phyloP scores from a whole-genome alignment of 1,140 invertebrate genomes.

The Microplitis demolitor region DNA sequence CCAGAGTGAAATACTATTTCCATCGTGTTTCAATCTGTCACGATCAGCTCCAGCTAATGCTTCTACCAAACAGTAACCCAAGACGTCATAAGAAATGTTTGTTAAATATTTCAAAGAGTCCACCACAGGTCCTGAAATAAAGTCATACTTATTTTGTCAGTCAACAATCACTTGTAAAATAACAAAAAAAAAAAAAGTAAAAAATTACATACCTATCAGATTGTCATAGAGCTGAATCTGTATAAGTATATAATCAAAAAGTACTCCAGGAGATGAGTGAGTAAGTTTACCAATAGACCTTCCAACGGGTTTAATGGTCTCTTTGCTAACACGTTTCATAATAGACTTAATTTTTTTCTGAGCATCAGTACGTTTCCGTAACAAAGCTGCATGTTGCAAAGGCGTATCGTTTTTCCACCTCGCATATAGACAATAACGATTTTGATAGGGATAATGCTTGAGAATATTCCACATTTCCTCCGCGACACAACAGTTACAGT shows the following conservation, averaged over 20 bases:
- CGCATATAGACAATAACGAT: slow-evolving; percentile 88
- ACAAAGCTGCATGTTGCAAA: slow-evolving; percentile 78
- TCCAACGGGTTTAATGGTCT: slow-evolving; percentile 97
- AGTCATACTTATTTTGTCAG: slow-evolving; percentile 1
- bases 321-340: slow-evolving; percentile 97
- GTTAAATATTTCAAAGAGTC: slow-evolving; percentile 98
- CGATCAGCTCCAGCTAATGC: slow-evolving; percentile 78
- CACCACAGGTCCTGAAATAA: slow-evolving; percentile 79
- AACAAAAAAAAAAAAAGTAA: slow-evolving; percentile 4
- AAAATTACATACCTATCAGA: slow-evolving; percentile 70
- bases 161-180: slow-evolving; percentile 1
- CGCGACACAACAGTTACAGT: slow-evolving; percentile 93
- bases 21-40: slow-evolving; percentile 83
- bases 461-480: slow-evolving; percentile 95
- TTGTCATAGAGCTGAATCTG: slow-evolving; percentile 99
- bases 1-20: slow-evolving; percentile 94
- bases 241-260: slow-evolving; percentile 92
- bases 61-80: slow-evolving; percentile 95
- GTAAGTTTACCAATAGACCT: slow-evolving; percentile 95
- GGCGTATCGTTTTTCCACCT: slow-evolving; percentile 94
- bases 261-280: slow-evolving; percentile 91
- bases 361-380: slow-evolving; percentile 81
- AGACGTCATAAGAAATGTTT: slow-evolving; percentile 92
- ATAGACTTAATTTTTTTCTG: slow-evolving; percentile 93
- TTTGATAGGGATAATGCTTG: slow-evolving; percentile 90